phyloP scores from a whole-genome alignment of 2,888 invertebrate species.

The Macroteleia sp. region DNA sequence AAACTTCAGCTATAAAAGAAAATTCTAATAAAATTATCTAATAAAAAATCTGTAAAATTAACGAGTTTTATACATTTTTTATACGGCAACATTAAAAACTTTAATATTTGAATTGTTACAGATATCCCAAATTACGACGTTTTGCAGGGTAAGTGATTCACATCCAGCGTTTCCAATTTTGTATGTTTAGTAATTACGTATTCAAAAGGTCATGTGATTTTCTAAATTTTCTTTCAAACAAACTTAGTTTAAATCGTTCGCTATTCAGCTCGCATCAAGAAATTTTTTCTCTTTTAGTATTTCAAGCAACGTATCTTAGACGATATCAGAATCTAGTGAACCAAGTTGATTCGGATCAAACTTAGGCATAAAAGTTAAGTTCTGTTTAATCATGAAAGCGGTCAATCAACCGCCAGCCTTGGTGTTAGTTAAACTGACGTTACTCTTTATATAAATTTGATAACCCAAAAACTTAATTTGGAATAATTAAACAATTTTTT shows the following conservation, averaged over 20 bases:
- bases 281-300: constrained; percentile 35
- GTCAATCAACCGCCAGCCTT: constrained; percentile 29
- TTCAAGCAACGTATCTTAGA: constrained; percentile 34
- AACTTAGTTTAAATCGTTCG: constrained; percentile 43
- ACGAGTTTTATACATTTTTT: too few relatives aligned
- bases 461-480: neutral
- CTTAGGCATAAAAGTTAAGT: constrained; percentile 48
- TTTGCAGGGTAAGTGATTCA: constrained; percentile 90
- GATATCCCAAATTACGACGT: constrained; percentile 94
- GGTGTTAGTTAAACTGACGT: constrained; percentile 20
- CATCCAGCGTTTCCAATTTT: neutral
- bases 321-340: constrained; percentile 36
- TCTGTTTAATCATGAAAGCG: constrained; percentile 49
- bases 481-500: constrained; percentile 23
- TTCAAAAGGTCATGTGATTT: constrained; percentile 32
- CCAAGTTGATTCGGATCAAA: constrained; percentile 23
- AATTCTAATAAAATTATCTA: too few relatives aligned
- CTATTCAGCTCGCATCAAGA: constrained; percentile 48
- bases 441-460: constrained; percentile 17
- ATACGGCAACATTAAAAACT: too few relatives aligned
- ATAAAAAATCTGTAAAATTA: too few relatives aligned
- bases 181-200: constrained; percentile 10
- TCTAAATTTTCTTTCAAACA: constrained; percentile 21
- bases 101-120: constrained; percentile 84
- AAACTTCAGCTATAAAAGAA: too few relatives aligned